phyloP scores from a whole-genome alignment of 2,797 vertebrate species.

The Schizopygopsis malacanthus region DNA sequence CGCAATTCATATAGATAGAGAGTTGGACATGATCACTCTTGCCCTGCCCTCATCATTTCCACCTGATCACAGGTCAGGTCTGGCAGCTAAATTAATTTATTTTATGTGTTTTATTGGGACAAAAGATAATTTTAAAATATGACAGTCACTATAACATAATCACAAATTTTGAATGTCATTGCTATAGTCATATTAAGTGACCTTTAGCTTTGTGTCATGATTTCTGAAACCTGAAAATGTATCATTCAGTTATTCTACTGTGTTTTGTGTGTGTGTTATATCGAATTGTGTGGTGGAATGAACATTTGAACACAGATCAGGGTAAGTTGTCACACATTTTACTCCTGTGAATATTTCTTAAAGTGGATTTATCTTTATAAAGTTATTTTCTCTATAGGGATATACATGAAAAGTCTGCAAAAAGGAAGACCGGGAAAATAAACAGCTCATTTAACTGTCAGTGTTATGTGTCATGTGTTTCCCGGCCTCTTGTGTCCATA shows the following conservation, averaged over 20 bases:
- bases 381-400: background rate
- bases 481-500: no score
- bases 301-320: no score
- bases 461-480: no score
- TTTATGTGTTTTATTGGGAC: no score
- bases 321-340: background rate
- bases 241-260: no score
- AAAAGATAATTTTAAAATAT: background rate
- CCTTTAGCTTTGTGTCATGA: background rate
- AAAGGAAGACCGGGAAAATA: background rate
- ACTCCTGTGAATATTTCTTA: background rate
- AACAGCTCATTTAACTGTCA: background rate
- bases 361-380: background rate
- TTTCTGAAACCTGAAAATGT: background rate
- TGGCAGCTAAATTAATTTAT: background rate
- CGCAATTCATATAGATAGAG: constrained; percentile 9
- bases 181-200: background rate
- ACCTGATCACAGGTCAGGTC: constrained; percentile 29
- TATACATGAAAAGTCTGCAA: background rate
- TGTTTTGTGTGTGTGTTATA: no score
- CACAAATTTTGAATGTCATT: background rate
- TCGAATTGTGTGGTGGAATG: no score
- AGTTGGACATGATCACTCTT: constrained; percentile 10
- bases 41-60: constrained; percentile 22
- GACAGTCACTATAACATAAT: background rate